A percentile compares a stretch with the other conserved stretches of the same genome.
Evolutionary conservation across 2,113 vertebrate genomes (phyloP).

Genomic region (Triplophysa dalaica): DNA sequence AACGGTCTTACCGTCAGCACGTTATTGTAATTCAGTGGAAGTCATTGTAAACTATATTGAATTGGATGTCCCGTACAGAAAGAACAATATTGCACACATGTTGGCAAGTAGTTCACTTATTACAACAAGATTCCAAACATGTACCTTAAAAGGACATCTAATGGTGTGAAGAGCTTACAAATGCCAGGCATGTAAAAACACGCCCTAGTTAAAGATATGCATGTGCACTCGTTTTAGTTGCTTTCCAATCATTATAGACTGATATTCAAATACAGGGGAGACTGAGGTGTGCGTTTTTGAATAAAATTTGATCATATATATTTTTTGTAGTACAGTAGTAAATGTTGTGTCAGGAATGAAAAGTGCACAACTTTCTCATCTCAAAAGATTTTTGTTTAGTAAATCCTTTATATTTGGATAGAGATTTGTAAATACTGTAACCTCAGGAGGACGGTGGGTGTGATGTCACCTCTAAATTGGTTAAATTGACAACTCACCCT

Average conservation of each 20-base stretch:
- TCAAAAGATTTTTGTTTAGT: too few species aligned
- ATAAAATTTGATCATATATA: too few species aligned
- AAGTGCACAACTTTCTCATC: too few species aligned
- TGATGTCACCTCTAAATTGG: too few species aligned
- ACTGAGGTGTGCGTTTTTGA: not conserved
- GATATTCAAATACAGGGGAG: not conserved
- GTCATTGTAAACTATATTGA: not conserved
- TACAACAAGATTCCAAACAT: not conserved
- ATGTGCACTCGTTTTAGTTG: not conserved
- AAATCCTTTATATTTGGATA: too few species aligned
- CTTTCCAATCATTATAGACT: not conserved
- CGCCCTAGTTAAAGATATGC: not conserved
- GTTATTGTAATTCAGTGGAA: conserved; percentile 4
- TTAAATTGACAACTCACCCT: too few species aligned
- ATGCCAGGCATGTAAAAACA: conserved; percentile 1
- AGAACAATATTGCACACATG: not conserved
- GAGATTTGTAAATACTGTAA: too few species aligned
- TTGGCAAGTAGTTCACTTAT: not conserved
- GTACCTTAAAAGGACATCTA: conserved; percentile 5
- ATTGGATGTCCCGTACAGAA: not conserved
- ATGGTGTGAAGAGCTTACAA: not conserved
- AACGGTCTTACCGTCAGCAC: not conserved
- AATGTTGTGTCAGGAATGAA: too few species aligned
- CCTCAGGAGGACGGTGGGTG: too few species aligned
- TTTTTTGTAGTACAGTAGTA: too few species aligned